phyloP scores from a whole-genome alignment of 2,797 vertebrate genomes.

The Cirrhinus mrigala region DNA sequence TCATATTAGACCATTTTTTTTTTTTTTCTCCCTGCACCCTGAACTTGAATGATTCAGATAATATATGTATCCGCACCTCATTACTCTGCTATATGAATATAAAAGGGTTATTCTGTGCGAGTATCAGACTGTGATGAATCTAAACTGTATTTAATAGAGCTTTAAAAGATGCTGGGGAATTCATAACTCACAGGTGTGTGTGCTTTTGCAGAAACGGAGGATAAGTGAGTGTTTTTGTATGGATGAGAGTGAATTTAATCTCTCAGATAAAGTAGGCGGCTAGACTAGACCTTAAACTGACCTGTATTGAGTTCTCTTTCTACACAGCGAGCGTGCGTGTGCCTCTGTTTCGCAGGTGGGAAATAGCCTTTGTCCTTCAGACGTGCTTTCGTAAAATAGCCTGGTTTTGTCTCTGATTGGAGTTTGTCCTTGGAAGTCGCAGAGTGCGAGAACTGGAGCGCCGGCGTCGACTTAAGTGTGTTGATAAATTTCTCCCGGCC shows the following conservation, averaged over 20 bases:
- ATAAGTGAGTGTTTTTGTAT: slow-evolving; percentile 32
- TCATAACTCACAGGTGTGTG: slow-evolving; percentile 43
- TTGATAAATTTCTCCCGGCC: slow-evolving; percentile 1
- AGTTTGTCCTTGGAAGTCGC: slow-evolving; percentile 45
- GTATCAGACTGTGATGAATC: slow-evolving; percentile 22
- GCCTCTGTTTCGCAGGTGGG: slow-evolving; percentile 6
- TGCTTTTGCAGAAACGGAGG: neutral
- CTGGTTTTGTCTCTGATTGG: slow-evolving; percentile 45
- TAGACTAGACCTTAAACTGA: slow-evolving; percentile 23
- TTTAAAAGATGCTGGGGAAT: slow-evolving; percentile 25
- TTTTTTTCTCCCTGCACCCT: neutral
- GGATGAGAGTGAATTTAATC: slow-evolving; percentile 41
- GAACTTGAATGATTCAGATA: slow-evolving; percentile 31
- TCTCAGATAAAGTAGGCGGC: slow-evolving; percentile 26
- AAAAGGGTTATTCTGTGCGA: slow-evolving; percentile 23
- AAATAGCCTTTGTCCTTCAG: slow-evolving; percentile 49
- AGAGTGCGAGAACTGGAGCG: neutral
- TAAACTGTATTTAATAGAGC: slow-evolving; percentile 28
- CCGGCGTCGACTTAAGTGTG: neutral
- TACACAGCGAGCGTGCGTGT: neutral
- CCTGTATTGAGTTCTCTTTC: slow-evolving; percentile 34
- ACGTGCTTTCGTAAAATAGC: slow-evolving; percentile 31
- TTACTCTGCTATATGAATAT: slow-evolving; percentile 36
- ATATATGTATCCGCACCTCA: slow-evolving; percentile 19
- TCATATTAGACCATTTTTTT: slow-evolving; percentile 14